phyloP scores from a whole-genome alignment of 1,140 invertebrate species.

The Branchinecta lindahli region DNA sequence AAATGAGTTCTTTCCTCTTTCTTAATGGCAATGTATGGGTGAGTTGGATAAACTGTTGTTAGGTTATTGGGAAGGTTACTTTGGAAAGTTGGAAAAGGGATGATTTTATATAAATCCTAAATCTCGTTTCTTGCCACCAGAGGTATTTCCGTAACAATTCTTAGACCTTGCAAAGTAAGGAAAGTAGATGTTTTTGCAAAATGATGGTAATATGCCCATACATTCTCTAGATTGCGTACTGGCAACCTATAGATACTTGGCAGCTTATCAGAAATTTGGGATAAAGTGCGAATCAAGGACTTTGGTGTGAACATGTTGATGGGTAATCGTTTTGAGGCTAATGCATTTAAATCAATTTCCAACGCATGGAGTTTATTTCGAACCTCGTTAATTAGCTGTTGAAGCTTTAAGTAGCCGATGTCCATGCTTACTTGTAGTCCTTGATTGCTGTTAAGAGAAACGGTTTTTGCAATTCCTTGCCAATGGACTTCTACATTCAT shows the following conservation, averaged over 20 bases:
- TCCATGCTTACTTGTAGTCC: not conserved
- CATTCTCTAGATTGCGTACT: not conserved
- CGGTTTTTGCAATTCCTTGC: not conserved
- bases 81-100: not conserved
- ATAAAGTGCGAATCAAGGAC: not conserved
- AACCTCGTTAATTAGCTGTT: not conserved
- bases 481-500: not conserved
- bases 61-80: not conserved
- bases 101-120: not conserved
- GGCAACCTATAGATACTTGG: not conserved
- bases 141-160: not conserved
- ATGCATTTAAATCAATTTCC: slow-evolving; percentile 6
- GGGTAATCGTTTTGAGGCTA: not conserved
- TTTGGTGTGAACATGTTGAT: not conserved
- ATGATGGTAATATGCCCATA: not conserved
- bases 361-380: not conserved
- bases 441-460: not conserved
- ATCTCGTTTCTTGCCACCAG: not conserved
- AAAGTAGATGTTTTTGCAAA: not conserved
- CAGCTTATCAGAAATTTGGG: not conserved
- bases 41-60: not conserved
- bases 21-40: slow-evolving; percentile 1
- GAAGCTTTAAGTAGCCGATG: not conserved
- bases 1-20: not conserved
- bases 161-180: not conserved